Conservation (phyloP, 2,113 vertebrate species). For the Marcusenius ussheri region DNA sequence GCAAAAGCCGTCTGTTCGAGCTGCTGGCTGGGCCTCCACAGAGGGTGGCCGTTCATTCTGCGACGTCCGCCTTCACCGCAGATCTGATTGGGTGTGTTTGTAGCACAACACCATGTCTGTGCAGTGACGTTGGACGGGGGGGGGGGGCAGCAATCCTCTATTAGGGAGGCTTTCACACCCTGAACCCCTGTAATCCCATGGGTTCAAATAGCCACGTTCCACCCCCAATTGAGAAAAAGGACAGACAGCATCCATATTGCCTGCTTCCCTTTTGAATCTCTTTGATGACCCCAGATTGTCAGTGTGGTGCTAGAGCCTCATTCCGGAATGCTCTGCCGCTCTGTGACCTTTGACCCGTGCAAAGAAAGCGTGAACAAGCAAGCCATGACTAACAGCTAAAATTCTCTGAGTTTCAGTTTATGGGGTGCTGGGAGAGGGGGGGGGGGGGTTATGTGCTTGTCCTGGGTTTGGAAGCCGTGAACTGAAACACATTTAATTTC, state of each 20-base stretch:
- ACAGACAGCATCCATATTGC: not conserved
- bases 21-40: not conserved
- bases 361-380: constrained; percentile 23
- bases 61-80: not conserved
- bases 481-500: not conserved
- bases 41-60: constrained; percentile 1
- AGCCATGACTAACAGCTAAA: constrained; percentile 1
- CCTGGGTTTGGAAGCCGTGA: not conserved
- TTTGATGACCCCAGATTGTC: not conserved
- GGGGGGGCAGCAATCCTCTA: constrained; percentile 17
- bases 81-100: constrained; percentile 20
- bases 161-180: not conserved
- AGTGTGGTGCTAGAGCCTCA: not conserved
- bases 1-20: constrained; percentile 13
- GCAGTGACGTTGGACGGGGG: constrained; percentile 22
- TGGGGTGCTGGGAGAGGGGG: not conserved
- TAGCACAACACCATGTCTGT: constrained; percentile 49
- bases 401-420: not conserved
- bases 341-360: constrained; percentile 33
- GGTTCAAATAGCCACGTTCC: constrained; percentile 7
- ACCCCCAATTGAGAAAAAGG: constrained; percentile 24
- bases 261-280: not conserved
- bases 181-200: constrained; percentile 17
- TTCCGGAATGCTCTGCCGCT: not conserved
- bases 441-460: not conserved